These are phyloP conservation scores for Tenodera sinensis DNA, from an alignment of 2,888 invertebrate genomes.

Conservation along the genomic window DNA sequence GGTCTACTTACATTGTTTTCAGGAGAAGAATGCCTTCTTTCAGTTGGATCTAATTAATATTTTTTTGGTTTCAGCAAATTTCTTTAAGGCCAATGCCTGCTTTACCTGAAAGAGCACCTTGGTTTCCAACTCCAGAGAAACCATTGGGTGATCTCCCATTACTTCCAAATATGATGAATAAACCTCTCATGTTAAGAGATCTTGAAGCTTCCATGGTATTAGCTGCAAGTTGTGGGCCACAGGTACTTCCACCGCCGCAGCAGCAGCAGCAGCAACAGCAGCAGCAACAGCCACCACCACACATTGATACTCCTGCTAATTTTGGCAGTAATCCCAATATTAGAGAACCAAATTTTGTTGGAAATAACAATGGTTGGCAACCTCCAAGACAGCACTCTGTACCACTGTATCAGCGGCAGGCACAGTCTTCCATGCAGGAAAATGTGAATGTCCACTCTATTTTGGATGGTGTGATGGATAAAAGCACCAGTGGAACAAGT, in stretches of 20 bases:
- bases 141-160: constrained; percentile 30
- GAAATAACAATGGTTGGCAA: neutral
- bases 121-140: constrained; percentile 12
- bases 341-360: neutral
- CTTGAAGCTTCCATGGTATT: constrained; percentile 21
- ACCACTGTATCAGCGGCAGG: constrained; percentile 51
- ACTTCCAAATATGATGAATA: constrained; percentile 31
- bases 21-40: too few species aligned
- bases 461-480: neutral
- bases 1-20: too few species aligned
- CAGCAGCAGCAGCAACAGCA: neutral
- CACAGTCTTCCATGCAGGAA: constrained; percentile 30
- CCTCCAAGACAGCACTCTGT: constrained; percentile 41
- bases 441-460: constrained; percentile 34
- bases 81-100: constrained; percentile 27
- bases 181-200: constrained; percentile 21
- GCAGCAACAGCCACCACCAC: constrained; percentile 23
- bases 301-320: neutral
- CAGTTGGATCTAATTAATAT: neutral
- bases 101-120: constrained; percentile 4
- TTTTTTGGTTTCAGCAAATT: neutral
- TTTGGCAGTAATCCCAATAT: neutral
- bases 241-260: neutral
- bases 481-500: constrained; percentile 18
- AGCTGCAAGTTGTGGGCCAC: constrained; percentile 6